Evolutionary conservation across 2,888 invertebrate genomes (phyloP), one percentile per base, ranked within the genome.

Genomic region (Strigamia maritima): DNA sequence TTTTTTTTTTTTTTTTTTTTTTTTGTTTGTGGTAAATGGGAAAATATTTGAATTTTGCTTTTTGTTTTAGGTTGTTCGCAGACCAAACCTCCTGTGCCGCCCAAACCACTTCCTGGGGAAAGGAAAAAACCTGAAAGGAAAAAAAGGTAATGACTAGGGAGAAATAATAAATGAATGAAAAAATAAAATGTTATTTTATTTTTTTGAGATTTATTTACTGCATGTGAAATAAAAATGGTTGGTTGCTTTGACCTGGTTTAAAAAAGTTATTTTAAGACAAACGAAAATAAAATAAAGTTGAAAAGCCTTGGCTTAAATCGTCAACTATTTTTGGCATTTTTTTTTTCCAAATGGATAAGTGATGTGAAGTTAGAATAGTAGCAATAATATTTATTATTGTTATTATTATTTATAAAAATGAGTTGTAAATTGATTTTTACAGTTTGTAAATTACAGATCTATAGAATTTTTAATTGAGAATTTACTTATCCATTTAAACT

Each of bases 261-360:
- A n/a, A n/a, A 2, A 10, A 49, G 49, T n/a, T 49, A 49, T 49
- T 49, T 49, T 49, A 49, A 49, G 49, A 49, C 14, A 49, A 49
- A 49, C 49, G 14, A 49, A 49, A 49, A 49, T 49, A n/a, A n/a
- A 49, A 49, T 10, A 2, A 49, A 49, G 49, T 49, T 49, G 49
- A 49, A 49, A 49, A 49, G 2, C 49, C 49, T 49, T 49, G 49
- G 49, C 49, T 49, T n/a, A 49, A 49, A 49, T 49, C 49, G n/a
- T n/a, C 49, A 49, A 49, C 49, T 49, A n/a, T n/a, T 49, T 49
- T 49, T 49, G 49, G 49, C 49, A 49, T n/a, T n/a, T n/a, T 49
- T n/a, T n/a, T 49, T 31, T 4, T 31, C 31, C 31, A 31, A 31
- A 2, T 31, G 31, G 31, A 4, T 31, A 8, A 40, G 40, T 40